A percentile compares a stretch with the other conserved stretches of the same genome.
Evolutionary conservation across 2,888 invertebrate genomes (phyloP).

Genomic region (Orgyia antiqua): DNA sequence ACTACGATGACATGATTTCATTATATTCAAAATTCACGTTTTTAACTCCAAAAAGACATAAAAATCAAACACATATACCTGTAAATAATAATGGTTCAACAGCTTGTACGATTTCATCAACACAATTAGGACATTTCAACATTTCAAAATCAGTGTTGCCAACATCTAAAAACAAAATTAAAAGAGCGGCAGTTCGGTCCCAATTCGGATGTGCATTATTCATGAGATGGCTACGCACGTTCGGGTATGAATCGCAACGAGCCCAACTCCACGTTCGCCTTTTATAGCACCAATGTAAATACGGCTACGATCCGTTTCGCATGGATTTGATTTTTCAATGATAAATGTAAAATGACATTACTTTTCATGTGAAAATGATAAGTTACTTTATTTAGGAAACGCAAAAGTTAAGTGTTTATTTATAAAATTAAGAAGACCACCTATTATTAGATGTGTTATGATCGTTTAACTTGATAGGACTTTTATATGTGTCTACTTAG

Average conservation of each 20-base stretch:
- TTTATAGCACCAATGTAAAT: conserved; percentile 41
- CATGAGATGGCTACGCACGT: conserved; percentile 37
- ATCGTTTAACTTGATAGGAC: too few species aligned
- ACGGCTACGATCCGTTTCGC: conserved; percentile 17
- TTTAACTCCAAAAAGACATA: too few species aligned
- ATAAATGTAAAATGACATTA: conserved; percentile 18
- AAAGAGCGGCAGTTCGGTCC: conserved; percentile 20
- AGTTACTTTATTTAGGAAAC: not conserved
- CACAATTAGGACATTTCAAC: not conserved
- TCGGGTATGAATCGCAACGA: conserved; percentile 44
- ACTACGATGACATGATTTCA: too few species aligned
- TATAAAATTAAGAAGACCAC: too few species aligned
- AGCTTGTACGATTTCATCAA: too few species aligned
- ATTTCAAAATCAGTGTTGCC: conserved; percentile 14
- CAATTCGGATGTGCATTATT: conserved; percentile 35
- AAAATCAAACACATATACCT: too few species aligned
- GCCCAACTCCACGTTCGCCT: conserved; percentile 27
- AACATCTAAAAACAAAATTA: conserved; percentile 26
- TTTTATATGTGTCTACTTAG: too few species aligned
- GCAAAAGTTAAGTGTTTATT: too few species aligned
- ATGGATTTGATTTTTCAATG: conserved; percentile 27
- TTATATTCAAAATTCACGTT: too few species aligned
- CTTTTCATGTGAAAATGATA: conserved; percentile 6
- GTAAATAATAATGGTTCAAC: too few species aligned
- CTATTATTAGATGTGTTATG: too few species aligned